Evolutionary conservation across 1,140 invertebrate species (phyloP), one percentile per base, ranked within the genome.

Genomic region (Drosophila malerkotliana): DNA sequence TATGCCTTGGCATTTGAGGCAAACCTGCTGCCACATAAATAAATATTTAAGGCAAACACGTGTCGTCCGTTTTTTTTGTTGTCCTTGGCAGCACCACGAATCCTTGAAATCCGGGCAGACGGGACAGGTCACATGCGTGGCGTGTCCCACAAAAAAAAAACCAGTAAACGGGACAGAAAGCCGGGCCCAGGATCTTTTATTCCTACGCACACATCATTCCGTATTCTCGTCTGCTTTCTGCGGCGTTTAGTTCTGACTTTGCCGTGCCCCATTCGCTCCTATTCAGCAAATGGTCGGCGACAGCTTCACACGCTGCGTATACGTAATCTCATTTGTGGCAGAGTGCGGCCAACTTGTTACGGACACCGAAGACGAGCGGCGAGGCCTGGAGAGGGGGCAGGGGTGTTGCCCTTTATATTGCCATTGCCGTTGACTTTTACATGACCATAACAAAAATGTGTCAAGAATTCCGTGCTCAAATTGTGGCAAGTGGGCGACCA

Each of bases 251-350:
- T 66, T 63, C 49, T 15, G 51, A 37, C 45, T 48, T 44, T 52
- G n/a, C 8, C 15, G 30, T 14, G 39, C 18, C 44, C 52, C 52
- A 10, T 7, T 26, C 34, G 15, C 9, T 4, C 5, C 8, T 21
- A 10, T 52, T 28, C 60, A 61, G 52, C 44, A 61, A 76, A 62
- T 57, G 68, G 34, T 47, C 67, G 58, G 57, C 68, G 55, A 54
- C 57, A 60, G 39, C 49, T 34, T 52, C 74, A 55, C 79, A 77
- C 74, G 79, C 53, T 78, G 79, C 79, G 79, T 81, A 82, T 82
- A 81, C 79, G 79, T 82, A 81, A 81, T 81, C 79, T 63, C 73
- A 82, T 81, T 82, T 82, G 79, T 81, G 76, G 62, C 69, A 82
- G 73, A 58, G 73, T 60, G 78, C 58, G 71, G 67, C 79, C 69